Evolutionary conservation across 2,888 invertebrate species (phyloP).

Genomic region (Alloplasta piceator): DNA sequence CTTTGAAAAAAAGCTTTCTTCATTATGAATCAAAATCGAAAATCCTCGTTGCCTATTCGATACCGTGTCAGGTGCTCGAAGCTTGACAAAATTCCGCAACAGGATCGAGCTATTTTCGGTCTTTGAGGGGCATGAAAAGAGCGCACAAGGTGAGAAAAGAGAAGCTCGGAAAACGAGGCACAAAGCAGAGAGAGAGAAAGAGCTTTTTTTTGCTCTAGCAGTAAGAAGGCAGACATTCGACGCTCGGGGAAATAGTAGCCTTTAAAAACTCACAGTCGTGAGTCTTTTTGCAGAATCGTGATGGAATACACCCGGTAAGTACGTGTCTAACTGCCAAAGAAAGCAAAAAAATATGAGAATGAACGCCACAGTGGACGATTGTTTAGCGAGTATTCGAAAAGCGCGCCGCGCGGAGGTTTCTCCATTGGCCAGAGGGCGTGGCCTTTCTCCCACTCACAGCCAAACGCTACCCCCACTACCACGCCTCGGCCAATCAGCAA

Average conservation of each 20-base stretch:
- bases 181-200: not conserved
- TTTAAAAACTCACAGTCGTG: not conserved
- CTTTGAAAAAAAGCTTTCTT: too few relatives aligned
- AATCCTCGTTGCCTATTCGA: too few relatives aligned
- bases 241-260: not conserved
- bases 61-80: not conserved
- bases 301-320: constrained; percentile 49
- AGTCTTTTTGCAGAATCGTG: constrained; percentile 22
- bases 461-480: too few relatives aligned
- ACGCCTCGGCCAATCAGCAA: too few relatives aligned
- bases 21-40: too few relatives aligned
- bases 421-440: too few relatives aligned
- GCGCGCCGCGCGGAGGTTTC: too few relatives aligned
- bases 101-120: constrained; percentile 51
- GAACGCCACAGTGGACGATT: too few relatives aligned
- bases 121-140: not conserved
- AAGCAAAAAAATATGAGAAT: too few relatives aligned
- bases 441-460: too few relatives aligned
- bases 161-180: not conserved
- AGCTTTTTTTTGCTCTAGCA: constrained; percentile 34
- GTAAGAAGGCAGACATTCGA: not conserved
- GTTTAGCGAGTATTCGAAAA: too few relatives aligned
- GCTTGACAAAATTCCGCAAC: not conserved
- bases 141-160: not conserved
- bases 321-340: constrained; percentile 12